Percentiles rank a stretch among this genome's conserved stretches.
Evolutionary conservation across 2,797 vertebrate species (phyloP).

Genomic region (Chrysocyon brachyurus): DNA sequence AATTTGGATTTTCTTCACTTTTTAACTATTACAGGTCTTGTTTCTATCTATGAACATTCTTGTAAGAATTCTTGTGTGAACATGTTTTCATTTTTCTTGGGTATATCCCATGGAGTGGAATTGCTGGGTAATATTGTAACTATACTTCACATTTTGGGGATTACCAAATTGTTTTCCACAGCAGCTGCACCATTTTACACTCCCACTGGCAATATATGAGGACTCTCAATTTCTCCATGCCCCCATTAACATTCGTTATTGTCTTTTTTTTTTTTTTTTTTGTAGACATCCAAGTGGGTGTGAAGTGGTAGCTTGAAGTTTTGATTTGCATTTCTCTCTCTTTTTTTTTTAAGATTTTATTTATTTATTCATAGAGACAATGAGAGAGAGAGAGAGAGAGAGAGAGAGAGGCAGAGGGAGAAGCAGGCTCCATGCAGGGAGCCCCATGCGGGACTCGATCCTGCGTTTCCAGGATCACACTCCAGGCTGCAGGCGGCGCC

Average conservation of each 20-base stretch:
- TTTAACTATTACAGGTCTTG: not conserved
- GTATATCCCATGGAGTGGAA: not conserved
- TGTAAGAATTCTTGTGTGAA: not conserved
- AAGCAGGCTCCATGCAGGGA: too few species aligned
- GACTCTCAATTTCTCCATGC: not conserved
- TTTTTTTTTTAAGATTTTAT: too few species aligned
- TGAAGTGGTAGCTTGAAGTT: not conserved
- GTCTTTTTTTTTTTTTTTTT: not conserved
- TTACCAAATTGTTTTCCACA: not conserved
- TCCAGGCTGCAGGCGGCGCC: too few species aligned
- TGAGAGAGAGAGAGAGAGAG: too few species aligned
- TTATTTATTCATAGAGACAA: too few species aligned
- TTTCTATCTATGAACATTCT: not conserved
- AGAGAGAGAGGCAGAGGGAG: too few species aligned
- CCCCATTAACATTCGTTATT: not conserved
- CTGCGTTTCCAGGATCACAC: too few species aligned
- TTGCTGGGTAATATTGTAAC: not conserved
- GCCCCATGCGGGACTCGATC: too few species aligned
- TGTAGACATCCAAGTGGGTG: not conserved
- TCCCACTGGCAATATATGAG: not conserved
- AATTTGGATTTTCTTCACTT: not conserved
- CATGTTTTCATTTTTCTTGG: not conserved
- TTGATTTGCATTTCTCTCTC: not conserved
- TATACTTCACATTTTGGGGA: not conserved
- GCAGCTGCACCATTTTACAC: not conserved